Percentiles rank a stretch among this genome's conserved stretches.
Conservation (phyloP, 2,113 vertebrate genomes). For the Thinocorus orbignyianus region DNA sequence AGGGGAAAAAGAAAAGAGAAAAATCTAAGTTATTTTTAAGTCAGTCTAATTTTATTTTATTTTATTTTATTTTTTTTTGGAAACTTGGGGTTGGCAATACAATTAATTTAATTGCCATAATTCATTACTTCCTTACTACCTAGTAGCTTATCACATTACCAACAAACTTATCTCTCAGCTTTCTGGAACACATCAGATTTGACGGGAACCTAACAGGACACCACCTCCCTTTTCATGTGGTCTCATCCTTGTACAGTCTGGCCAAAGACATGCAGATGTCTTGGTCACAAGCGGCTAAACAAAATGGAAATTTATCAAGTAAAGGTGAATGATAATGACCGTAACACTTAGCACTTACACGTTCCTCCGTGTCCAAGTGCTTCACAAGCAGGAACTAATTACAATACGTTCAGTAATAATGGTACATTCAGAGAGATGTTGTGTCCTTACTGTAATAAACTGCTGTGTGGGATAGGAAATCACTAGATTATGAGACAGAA, state of each 20-base stretch:
- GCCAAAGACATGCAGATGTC: not conserved
- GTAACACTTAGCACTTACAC: not conserved
- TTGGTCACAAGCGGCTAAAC: not conserved
- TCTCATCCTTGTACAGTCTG: not conserved
- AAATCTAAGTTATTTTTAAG: not conserved
- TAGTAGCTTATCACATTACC: not conserved
- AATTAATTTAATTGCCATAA: not conserved
- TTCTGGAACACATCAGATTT: not conserved
- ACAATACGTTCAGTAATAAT: not conserved
- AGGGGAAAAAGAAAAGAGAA: not conserved
- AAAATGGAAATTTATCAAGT: not conserved
- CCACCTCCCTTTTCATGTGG: not conserved
- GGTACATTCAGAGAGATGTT: not conserved
- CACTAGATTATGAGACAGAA: not conserved
- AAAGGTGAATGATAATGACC: not conserved
- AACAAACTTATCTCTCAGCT: not conserved
- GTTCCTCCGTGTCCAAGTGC: not conserved
- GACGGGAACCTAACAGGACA: not conserved
- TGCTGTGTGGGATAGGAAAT: not conserved
- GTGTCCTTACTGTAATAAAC: not conserved
- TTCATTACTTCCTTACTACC: not conserved
- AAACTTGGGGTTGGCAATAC: not conserved
- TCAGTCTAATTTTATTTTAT: not conserved
- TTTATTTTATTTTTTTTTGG: not conserved
- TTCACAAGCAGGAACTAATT: slow-evolving; percentile 9